A percentile compares a stretch with the other conserved stretches of the same genome.
Conservation (phyloP, 2,797 vertebrate genomes). For the Parambassis ranga region DNA sequence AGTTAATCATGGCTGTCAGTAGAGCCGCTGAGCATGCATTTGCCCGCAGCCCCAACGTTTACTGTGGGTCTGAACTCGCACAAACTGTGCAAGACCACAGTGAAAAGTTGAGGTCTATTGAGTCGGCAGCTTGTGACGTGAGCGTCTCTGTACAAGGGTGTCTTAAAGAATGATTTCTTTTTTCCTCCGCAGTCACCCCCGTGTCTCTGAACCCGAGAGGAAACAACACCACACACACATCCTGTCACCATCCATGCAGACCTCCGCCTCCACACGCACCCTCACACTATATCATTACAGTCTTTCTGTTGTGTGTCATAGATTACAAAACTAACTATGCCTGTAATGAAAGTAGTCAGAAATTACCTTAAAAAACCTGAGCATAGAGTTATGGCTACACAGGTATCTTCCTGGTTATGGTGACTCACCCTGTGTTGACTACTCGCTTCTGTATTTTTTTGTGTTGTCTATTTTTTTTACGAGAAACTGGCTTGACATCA, state of each 20-base stretch:
- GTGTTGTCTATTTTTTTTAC: too few species aligned
- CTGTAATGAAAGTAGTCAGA: background rate
- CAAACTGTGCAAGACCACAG: slow-evolving; percentile 1
- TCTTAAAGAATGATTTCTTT: slow-evolving; percentile 4
- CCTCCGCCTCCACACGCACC: slow-evolving; percentile 11
- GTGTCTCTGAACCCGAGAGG: slow-evolving; percentile 43
- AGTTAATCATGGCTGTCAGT: slow-evolving; percentile 50
- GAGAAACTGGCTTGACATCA: too few species aligned
- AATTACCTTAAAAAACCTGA: slow-evolving; percentile 21
- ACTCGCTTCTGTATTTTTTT: too few species aligned
- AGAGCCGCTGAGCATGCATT: slow-evolving; percentile 50
- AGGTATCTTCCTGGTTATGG: background rate
- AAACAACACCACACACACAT: slow-evolving; percentile 47
- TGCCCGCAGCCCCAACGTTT: slow-evolving; percentile 23
- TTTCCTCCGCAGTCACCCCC: slow-evolving; percentile 13
- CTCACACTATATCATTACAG: background rate
- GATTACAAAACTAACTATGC: background rate
- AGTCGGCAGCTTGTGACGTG: slow-evolving; percentile 19
- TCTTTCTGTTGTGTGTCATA: background rate
- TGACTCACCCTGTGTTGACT: slow-evolving; percentile 20
- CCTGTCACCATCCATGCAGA: slow-evolving; percentile 47
- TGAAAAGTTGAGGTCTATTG: slow-evolving; percentile 3
- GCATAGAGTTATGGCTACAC: background rate
- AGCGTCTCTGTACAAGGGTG: slow-evolving; percentile 20
- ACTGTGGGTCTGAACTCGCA: slow-evolving; percentile 21